A percentile compares a stretch with the other conserved stretches of the same genome.
These are phyloP conservation scores for Thumatha senex DNA, from an alignment of 2,888 invertebrate genomes.

Conservation along the genomic window DNA sequence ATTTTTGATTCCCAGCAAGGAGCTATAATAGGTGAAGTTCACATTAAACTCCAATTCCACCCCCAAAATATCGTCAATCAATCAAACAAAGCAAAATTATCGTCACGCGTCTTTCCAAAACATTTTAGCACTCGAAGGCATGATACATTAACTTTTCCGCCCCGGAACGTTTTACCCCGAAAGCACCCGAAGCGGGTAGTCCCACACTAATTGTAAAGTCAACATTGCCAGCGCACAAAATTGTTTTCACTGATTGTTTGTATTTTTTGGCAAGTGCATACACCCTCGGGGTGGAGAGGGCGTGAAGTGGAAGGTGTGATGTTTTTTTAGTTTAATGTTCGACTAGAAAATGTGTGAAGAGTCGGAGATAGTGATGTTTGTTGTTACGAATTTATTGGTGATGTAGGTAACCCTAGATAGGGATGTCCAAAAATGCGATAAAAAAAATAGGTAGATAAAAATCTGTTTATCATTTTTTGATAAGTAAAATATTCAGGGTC, in stretches of 20 bases:
- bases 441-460: too few species aligned
- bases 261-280: slow-evolving; percentile 56
- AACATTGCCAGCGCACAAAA: slow-evolving; percentile 44
- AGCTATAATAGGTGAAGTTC: too few species aligned
- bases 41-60: background rate
- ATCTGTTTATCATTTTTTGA: too few species aligned
- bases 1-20: too few species aligned
- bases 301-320: slow-evolving; percentile 21
- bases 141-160: slow-evolving; percentile 7
- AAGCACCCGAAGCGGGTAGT: slow-evolving; percentile 1
- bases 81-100: slow-evolving; percentile 5
- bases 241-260: slow-evolving; percentile 55
- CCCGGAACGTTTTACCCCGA: background rate
- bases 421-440: too few species aligned
- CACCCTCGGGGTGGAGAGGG: slow-evolving; percentile 17
- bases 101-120: slow-evolving; percentile 8
- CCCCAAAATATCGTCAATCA: background rate
- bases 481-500: too few species aligned
- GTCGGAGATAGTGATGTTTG: background rate
- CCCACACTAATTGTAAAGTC: slow-evolving; percentile 58
- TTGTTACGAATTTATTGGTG: background rate
- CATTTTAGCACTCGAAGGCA: slow-evolving; percentile 3
- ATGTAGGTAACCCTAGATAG: too few species aligned
- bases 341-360: slow-evolving; percentile 4
- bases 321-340: slow-evolving; percentile 18